Percentiles rank a stretch among this genome's conserved stretches.
phyloP scores from a whole-genome alignment of 2,888 invertebrate species.

The Bellardia bayeri region DNA sequence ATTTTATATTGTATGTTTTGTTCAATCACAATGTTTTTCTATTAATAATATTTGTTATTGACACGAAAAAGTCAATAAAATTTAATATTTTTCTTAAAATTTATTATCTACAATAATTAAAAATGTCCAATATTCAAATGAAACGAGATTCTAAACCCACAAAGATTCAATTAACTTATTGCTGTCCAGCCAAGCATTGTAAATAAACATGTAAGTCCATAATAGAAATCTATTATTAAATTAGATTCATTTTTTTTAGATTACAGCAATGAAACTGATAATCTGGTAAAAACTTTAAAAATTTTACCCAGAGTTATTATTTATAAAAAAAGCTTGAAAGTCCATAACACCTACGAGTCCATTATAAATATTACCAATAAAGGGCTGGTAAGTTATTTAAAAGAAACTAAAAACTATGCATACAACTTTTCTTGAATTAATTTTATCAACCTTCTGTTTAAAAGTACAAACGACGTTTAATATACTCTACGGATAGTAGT shows the following conservation, averaged over 20 bases:
- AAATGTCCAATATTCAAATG: too few species aligned
- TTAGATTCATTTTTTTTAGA: constrained; percentile 48
- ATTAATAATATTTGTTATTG: too few species aligned
- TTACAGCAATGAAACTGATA: constrained; percentile 48
- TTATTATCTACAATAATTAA: too few species aligned
- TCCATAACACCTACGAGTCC: constrained; percentile 59
- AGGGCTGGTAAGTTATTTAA: constrained; percentile 69
- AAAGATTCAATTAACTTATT: constrained; percentile 20
- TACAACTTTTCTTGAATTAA: background rate
- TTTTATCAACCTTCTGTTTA: background rate
- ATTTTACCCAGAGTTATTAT: constrained; percentile 73
- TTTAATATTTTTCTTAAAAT: too few species aligned
- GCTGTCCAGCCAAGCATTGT: constrained; percentile 70
- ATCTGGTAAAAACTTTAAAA: constrained; percentile 65
- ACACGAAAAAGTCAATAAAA: too few species aligned
- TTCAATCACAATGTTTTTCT: too few species aligned
- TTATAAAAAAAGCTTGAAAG: constrained; percentile 63
- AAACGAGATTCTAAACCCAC: background rate
- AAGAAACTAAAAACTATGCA: background rate
- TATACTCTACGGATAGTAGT: constrained; percentile 76
- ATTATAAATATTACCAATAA: constrained; percentile 68
- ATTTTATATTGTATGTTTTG: too few species aligned
- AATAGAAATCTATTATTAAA: background rate
- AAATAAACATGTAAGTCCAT: constrained; percentile 19
- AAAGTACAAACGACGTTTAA: constrained; percentile 77